A percentile compares a stretch with the other conserved stretches of the same genome.
Conservation (phyloP, 2,888 invertebrate genomes). For the Agrochola lychnidis region DNA sequence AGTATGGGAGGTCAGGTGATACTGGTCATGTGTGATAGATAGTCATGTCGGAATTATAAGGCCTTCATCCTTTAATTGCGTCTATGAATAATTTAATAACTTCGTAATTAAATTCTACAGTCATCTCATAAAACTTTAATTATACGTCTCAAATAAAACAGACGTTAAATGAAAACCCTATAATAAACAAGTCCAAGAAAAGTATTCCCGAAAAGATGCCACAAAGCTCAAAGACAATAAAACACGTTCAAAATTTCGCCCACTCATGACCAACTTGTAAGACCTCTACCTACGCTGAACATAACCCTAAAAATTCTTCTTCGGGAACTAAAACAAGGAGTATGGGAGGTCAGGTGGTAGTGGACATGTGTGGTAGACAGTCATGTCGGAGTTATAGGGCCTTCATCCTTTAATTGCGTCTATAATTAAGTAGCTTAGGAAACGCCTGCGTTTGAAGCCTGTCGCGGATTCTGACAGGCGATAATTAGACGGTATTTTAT, state of each 20-base stretch:
- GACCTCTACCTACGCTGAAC: constrained; percentile 2
- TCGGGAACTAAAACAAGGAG: constrained; percentile 4
- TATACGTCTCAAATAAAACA: constrained; percentile 10
- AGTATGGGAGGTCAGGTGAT: constrained; percentile 26
- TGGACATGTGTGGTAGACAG: constrained; percentile 66
- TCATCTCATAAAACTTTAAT: not conserved
- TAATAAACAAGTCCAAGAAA: constrained; percentile 4
- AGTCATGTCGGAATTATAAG: constrained; percentile 71
- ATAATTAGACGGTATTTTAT: constrained; percentile 29
- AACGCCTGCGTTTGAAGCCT: constrained; percentile 63
- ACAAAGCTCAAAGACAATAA: constrained; percentile 33
- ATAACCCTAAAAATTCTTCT: not conserved
- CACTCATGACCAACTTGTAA: constrained; percentile 23
- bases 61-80: constrained; percentile 76
- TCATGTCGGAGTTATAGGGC: constrained; percentile 71
- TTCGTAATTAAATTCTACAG: no score
- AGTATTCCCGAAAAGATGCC: constrained; percentile 37
- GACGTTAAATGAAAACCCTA: constrained; percentile 1
- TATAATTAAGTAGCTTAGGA: constrained; percentile 81
- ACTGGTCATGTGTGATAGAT: constrained; percentile 65
- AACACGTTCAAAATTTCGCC: not conserved
- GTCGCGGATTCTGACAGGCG: constrained; percentile 36
- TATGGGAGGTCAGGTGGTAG: constrained; percentile 28
- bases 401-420: constrained; percentile 77
- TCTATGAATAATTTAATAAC: constrained; percentile 64